Evolutionary conservation across 35 echinoderm and acorn worm genomes (phyloP).

Genomic region (Apostichopus californicus): DNA sequence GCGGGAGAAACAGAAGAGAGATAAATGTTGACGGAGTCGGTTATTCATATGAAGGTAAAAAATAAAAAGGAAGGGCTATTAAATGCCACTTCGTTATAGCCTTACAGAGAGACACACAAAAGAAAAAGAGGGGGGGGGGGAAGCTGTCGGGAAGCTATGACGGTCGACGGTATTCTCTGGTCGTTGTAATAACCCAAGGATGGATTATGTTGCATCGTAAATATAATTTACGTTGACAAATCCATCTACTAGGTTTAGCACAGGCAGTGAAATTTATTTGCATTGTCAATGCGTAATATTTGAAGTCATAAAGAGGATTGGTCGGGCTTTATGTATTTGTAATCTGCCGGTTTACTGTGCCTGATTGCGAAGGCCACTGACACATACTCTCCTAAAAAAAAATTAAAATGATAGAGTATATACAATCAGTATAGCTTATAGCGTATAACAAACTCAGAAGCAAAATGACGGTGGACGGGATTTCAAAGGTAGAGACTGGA

Average conservation of each 20-base stretch:
- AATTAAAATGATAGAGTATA: no score
- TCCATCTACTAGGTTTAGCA: conserved; percentile 37
- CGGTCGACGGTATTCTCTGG: background rate
- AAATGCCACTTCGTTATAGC: conserved; percentile 36
- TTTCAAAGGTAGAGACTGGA: no score
- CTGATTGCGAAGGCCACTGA: background rate
- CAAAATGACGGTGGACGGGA: no score
- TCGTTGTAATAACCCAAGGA: conserved; percentile 30
- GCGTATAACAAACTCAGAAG: no score
- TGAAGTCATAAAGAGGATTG: conserved; percentile 36
- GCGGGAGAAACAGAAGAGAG: background rate
- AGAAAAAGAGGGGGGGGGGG: background rate
- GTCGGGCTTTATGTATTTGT: background rate
- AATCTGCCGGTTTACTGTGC: background rate
- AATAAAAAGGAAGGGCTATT: background rate
- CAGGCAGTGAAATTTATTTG: conserved; percentile 32
- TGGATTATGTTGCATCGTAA: conserved; percentile 34
- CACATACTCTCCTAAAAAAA: no score
- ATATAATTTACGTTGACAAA: conserved; percentile 50
- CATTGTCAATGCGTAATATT: conserved; percentile 32
- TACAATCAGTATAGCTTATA: no score
- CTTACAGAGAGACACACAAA: background rate
- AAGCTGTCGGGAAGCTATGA: background rate
- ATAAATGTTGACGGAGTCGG: background rate
- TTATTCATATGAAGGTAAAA: conserved; percentile 10